A percentile compares a stretch with the other conserved stretches of the same genome.
Evolutionary conservation across 2,888 invertebrate genomes (phyloP).

Genomic region (Calliscelio sp.): DNA sequence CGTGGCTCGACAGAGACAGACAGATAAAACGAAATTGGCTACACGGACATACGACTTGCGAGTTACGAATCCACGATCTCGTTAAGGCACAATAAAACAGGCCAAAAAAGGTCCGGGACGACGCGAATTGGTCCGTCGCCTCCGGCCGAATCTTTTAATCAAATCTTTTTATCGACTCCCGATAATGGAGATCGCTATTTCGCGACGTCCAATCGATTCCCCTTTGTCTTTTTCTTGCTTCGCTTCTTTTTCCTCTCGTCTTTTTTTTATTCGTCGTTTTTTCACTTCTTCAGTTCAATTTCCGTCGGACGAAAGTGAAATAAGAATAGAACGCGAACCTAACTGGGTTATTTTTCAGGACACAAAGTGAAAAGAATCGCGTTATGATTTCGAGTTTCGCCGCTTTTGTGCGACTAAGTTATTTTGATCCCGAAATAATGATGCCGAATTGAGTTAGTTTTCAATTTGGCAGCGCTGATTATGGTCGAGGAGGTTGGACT

Average conservation of each 20-base stretch:
- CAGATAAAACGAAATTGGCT: slow-evolving; percentile 74
- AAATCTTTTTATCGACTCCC: slow-evolving; percentile 70
- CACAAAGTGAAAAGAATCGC: slow-evolving; percentile 50
- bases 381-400: slow-evolving; percentile 50
- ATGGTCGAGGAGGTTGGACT: background rate
- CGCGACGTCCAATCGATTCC: slow-evolving; percentile 48
- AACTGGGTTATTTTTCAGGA: slow-evolving; percentile 55
- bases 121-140: slow-evolving; percentile 65
- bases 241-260: background rate
- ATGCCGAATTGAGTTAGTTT: slow-evolving; percentile 36
- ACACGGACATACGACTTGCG: slow-evolving; percentile 65
- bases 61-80: slow-evolving; percentile 77
- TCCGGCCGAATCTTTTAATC: slow-evolving; percentile 71
- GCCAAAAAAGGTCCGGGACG: slow-evolving; percentile 12
- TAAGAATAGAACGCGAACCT: slow-evolving; percentile 57
- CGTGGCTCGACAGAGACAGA: slow-evolving; percentile 56
- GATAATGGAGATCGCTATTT: slow-evolving; percentile 68
- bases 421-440: slow-evolving; percentile 42
- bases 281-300: slow-evolving; percentile 63
- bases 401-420: slow-evolving; percentile 38
- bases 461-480: slow-evolving; percentile 44
- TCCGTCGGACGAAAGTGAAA: slow-evolving; percentile 62
- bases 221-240: slow-evolving; percentile 37
- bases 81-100: slow-evolving; percentile 80
- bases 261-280: background rate